phyloP scores from a whole-genome alignment of 2,113 vertebrate species.

The Ancistrus triradiatus region DNA sequence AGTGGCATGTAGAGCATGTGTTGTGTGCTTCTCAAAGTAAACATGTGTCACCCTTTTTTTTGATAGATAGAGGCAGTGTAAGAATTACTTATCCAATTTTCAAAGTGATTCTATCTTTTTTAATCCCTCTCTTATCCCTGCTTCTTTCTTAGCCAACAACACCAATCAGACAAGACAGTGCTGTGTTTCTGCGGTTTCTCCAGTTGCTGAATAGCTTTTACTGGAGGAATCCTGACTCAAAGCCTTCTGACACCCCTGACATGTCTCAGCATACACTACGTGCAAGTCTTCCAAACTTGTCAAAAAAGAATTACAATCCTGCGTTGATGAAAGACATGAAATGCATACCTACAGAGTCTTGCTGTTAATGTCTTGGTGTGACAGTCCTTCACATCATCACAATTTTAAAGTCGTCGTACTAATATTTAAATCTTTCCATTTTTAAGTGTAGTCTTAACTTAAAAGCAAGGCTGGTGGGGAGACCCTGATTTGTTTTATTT shows the following conservation, averaged over 20 bases:
- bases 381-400: not conserved
- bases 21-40: constrained; percentile 39
- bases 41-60: constrained; percentile 29
- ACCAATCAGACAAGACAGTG: constrained; percentile 27
- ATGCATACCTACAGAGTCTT: constrained; percentile 4
- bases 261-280: constrained; percentile 10
- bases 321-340: constrained; percentile 16
- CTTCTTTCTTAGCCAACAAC: constrained; percentile 27
- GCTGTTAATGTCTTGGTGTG: not conserved
- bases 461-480: no score
- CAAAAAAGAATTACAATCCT: constrained; percentile 25
- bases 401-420: not conserved
- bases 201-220: constrained; percentile 20
- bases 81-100: constrained; percentile 38
- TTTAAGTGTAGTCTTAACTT: no score
- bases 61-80: constrained; percentile 37
- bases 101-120: constrained; percentile 33
- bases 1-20: constrained; percentile 34
- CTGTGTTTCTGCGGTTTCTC: constrained; percentile 23
- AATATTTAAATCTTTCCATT: no score
- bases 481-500: no score
- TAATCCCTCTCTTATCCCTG: constrained; percentile 26
- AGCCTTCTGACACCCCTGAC: constrained; percentile 24
- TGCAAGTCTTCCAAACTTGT: constrained; percentile 21
- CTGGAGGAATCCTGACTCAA: constrained; percentile 1